phyloP scores from a whole-genome alignment of 2,113 vertebrate species.

The Labeo catla region DNA sequence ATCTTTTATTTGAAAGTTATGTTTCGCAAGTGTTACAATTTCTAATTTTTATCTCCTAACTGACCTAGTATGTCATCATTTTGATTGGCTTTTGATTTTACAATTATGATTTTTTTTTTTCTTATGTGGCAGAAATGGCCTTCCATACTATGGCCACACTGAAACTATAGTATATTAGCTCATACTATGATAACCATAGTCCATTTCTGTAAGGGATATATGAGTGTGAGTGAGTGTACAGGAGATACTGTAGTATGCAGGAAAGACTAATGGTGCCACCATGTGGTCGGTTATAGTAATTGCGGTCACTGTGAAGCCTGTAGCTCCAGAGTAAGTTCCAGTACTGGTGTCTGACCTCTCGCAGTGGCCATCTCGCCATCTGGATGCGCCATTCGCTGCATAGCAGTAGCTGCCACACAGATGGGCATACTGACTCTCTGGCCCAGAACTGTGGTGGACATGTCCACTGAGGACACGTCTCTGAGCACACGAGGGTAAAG shows the following conservation, averaged over 20 bases:
- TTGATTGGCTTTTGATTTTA: not conserved
- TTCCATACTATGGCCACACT: not conserved
- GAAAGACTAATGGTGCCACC: constrained; percentile 10
- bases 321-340: not conserved
- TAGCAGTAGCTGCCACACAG: constrained; percentile 86
- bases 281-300: constrained; percentile 8
- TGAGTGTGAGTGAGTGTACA: not conserved
- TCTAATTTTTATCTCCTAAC: too few species aligned
- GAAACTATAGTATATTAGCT: not conserved
- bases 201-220: not conserved
- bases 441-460: constrained; percentile 83
- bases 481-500: constrained; percentile 87
- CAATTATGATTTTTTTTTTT: not conserved
- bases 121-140: not conserved
- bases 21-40: too few species aligned
- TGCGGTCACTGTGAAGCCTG: not conserved
- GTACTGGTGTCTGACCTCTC: constrained; percentile 76
- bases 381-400: constrained; percentile 93
- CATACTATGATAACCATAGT: not conserved
- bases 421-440: constrained; percentile 86
- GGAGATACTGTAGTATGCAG: not conserved
- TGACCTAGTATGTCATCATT: not conserved
- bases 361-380: constrained; percentile 88
- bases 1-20: too few species aligned
- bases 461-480: constrained; percentile 83